Evolutionary conservation across 2,113 vertebrate species (phyloP).

Genomic region (Callipepla squamata): DNA sequence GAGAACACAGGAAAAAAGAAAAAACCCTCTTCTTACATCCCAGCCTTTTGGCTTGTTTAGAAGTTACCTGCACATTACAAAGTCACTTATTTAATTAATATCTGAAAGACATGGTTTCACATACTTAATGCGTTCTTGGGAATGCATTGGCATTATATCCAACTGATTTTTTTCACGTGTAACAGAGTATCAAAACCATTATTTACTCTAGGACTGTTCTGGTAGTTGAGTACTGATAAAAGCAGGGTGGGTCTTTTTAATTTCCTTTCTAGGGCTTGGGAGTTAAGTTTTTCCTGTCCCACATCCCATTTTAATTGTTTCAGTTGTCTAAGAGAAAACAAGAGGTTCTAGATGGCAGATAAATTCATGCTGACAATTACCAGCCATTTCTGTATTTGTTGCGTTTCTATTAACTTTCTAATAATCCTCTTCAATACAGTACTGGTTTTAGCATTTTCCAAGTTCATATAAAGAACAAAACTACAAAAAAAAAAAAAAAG

Average conservation of each 20-base stretch:
- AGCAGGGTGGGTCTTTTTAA: not conserved
- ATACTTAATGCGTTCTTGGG: not conserved
- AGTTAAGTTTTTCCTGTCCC: not conserved
- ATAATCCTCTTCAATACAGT: not conserved
- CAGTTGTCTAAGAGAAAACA: not conserved
- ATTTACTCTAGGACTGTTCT: not conserved
- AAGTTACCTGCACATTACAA: not conserved
- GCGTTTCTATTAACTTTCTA: not conserved
- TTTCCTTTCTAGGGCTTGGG: not conserved
- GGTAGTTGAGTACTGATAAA: not conserved
- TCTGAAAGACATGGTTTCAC: not conserved
- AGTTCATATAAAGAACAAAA: not conserved
- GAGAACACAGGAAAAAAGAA: not conserved
- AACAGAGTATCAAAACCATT: not conserved
- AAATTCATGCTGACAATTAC: not conserved
- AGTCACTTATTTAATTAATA: not conserved
- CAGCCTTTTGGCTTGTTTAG: too few relatives aligned
- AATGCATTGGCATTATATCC: not conserved
- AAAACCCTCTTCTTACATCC: not conserved
- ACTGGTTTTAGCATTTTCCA: not conserved
- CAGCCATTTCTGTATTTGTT: not conserved
- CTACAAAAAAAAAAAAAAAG: not conserved
- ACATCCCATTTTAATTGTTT: not conserved
- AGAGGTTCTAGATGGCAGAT: not conserved
- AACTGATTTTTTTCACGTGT: not conserved